These are phyloP conservation scores for Hylyphantes graminicola DNA, from an alignment of 1,140 invertebrate species.

Conservation along the genomic window DNA sequence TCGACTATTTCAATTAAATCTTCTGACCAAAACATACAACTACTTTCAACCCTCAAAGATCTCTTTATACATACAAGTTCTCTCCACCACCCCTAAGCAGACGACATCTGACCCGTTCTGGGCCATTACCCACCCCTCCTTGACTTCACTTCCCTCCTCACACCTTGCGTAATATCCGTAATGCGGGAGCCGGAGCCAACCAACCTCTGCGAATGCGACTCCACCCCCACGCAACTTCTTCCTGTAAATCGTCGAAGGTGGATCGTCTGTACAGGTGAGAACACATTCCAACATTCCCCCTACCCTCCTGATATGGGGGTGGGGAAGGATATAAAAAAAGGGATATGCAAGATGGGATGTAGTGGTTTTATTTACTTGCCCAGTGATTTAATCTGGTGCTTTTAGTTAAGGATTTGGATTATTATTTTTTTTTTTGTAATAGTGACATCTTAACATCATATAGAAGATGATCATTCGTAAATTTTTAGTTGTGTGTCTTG, in stretches of 20 bases:
- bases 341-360: background rate
- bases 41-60: too few species aligned
- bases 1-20: too few species aligned
- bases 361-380: background rate
- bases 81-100: background rate
- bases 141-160: background rate
- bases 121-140: conserved; percentile 42
- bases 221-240: background rate
- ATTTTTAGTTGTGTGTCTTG: too few species aligned
- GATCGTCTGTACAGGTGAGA: conserved; percentile 28
- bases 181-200: conserved; percentile 53
- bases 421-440: too few species aligned
- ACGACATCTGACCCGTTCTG: conserved; percentile 56
- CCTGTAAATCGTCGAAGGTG: conserved; percentile 17
- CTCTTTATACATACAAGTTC: background rate
- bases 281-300: background rate
- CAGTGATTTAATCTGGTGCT: background rate
- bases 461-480: too few species aligned
- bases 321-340: background rate
- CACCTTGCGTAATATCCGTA: conserved; percentile 55
- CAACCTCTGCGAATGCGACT: conserved; percentile 25
- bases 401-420: too few species aligned
- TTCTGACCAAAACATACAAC: too few species aligned
- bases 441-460: too few species aligned
- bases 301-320: background rate